phyloP scores from a whole-genome alignment of 1,140 invertebrate species.

The Physella acuta region DNA sequence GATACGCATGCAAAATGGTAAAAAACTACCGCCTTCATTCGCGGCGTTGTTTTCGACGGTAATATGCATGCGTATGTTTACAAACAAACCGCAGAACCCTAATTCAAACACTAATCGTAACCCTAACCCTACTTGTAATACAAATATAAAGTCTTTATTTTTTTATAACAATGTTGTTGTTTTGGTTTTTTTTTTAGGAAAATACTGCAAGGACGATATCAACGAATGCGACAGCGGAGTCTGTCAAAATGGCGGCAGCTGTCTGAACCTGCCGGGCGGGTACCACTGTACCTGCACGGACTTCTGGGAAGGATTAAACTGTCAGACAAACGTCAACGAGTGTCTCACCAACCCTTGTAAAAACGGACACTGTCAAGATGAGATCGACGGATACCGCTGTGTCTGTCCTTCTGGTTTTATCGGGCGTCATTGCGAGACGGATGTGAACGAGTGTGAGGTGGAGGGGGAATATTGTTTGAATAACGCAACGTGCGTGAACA shows the following conservation, averaged over 20 bases:
- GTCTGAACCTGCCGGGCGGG: conserved; percentile 68
- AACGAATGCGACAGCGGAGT: conserved; percentile 67
- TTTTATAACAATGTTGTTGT: too few species aligned
- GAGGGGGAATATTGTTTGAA: conserved; percentile 34
- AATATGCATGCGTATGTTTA: too few species aligned
- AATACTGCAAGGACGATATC: conserved; percentile 34
- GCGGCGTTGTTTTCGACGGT: too few species aligned
- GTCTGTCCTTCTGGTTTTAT: conserved; percentile 69
- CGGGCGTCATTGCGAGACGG: conserved; percentile 28
- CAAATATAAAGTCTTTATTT: too few species aligned
- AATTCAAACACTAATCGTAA: too few species aligned
- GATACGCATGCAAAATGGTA: too few species aligned
- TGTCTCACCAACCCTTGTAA: conserved; percentile 35
- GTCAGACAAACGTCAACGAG: conserved; percentile 33
- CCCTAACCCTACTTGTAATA: too few species aligned
- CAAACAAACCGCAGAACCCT: too few species aligned
- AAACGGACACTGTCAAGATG: conserved; percentile 35
- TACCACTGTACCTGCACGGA: conserved; percentile 76
- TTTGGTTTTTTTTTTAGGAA: conserved; percentile 12
- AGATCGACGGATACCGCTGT: conserved; percentile 62
- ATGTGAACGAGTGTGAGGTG: conserved; percentile 34
- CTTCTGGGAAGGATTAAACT: conserved; percentile 26
- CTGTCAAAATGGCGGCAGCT: conserved; percentile 83
- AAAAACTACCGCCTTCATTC: too few species aligned
- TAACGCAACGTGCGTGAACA: conserved; percentile 34